phyloP scores from a whole-genome alignment of 2,113 vertebrate species.

The Monarcha castaneiventris region DNA sequence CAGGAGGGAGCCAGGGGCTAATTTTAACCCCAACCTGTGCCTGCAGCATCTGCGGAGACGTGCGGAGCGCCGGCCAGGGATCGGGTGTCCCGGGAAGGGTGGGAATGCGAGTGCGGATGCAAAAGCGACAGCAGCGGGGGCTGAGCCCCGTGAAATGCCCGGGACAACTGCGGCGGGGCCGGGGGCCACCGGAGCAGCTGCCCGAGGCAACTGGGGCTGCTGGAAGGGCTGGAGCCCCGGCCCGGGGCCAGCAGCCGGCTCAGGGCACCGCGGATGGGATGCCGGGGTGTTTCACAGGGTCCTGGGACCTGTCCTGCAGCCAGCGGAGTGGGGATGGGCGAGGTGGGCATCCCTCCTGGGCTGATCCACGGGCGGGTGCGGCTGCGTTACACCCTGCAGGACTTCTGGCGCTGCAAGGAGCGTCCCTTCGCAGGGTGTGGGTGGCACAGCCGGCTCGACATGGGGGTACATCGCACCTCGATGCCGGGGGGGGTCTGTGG shows the following conservation, averaged over 20 bases:
- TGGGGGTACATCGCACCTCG: too few relatives aligned
- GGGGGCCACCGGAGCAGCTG: not conserved
- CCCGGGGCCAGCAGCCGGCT: not conserved
- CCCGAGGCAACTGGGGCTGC: not conserved
- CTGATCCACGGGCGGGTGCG: rapidly evolving
- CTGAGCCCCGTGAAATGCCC: not conserved
- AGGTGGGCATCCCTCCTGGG: too few relatives aligned
- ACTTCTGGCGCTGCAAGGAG: rapidly evolving
- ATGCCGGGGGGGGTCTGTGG: rapidly evolving
- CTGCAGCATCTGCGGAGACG: not conserved
- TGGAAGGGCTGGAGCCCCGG: not conserved
- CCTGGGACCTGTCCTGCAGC: too few relatives aligned
- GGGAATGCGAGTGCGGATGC: not conserved
- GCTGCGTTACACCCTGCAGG: rapidly evolving
- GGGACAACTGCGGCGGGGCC: not conserved
- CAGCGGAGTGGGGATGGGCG: rapidly evolving
- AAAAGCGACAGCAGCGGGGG: not conserved
- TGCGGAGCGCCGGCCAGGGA: rapidly evolving
- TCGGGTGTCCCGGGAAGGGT: not conserved
- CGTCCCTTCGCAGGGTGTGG: not conserved
- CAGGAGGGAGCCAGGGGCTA: not conserved
- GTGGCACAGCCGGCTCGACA: not conserved
- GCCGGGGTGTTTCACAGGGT: not conserved
- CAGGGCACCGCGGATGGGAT: rapidly evolving
- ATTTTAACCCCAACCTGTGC: slow-evolving; percentile 5